Evolutionary conservation across 2,113 vertebrate species (phyloP), one percentile per base, ranked within the genome.

Genomic region (Microtus ochrogaster): DNA sequence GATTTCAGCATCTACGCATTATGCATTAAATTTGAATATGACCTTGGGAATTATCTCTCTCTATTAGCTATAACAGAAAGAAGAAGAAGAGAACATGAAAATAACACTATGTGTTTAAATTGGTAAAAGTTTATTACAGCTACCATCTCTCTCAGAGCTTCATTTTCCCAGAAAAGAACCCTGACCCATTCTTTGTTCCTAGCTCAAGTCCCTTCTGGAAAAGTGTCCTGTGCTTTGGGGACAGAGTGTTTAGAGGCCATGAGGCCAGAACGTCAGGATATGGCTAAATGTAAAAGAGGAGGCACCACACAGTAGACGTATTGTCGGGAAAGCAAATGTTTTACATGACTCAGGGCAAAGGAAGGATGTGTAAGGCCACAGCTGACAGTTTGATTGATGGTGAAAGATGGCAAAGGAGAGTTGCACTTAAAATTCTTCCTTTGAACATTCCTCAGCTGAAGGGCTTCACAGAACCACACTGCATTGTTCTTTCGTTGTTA

Each of bases 11-110:
- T 97, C 94, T 96, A 72, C 96, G 92, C 92, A 96, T 96, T 96
- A 79, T 88, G 95, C 93, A 97, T 98, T 94, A 97, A 95, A 98
- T 97, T 97, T 94, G 97, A 98, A 97, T 93, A 96, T 73, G 90
- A 89, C 41, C n/a, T 79, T 44, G 87, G 72, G 76, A 91, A 97
- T 84, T 97, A 97, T 79, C 16, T 10, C 28, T 83, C 14, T 85
- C 7, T 70, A 61, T 97, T 83, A 92, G 41, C 39, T 70, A 44
- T 49, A 89, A 61, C 58, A 94, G 52, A 81, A 95, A 87, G 66
- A 84, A 49, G 66, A 84, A 49, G 94, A 94, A 28, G 89, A 92
- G 97, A 95, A 93, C 9, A 49, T 0, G 22, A 55, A 44, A 89
- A 72, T 91, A 82, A 95, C 63, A 66, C 91, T 94, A 66, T 13